Conservation (phyloP, 1,140 invertebrate species). For the Popillia japonica region DNA sequence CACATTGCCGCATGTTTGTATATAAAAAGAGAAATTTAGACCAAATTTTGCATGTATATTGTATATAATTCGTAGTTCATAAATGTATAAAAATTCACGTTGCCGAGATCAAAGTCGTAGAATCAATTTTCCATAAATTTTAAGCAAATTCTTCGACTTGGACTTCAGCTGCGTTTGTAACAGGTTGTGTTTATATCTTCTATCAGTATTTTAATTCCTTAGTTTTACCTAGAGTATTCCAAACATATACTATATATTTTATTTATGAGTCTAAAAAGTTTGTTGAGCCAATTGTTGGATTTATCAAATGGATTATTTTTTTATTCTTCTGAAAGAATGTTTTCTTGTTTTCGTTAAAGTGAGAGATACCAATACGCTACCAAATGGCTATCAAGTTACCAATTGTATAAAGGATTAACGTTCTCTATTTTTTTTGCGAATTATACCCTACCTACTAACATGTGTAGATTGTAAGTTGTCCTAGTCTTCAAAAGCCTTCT, state of each 20-base stretch:
- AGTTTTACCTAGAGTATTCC: conserved; percentile 27
- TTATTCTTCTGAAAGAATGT: conserved; percentile 9
- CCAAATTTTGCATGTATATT: conserved; percentile 22
- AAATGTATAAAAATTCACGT: conserved; percentile 22
- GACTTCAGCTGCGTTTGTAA: background rate
- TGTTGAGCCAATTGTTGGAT: conserved; percentile 30
- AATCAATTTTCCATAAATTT: background rate
- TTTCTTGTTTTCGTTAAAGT: conserved; percentile 1
- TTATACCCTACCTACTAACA: conserved; percentile 34
- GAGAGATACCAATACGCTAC: conserved; percentile 26
- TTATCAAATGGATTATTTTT: conserved; percentile 27
- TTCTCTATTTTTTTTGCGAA: conserved; percentile 4
- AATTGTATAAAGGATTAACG: conserved; percentile 28
- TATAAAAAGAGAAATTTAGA: conserved; percentile 27
- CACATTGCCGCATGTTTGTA: conserved; percentile 33
- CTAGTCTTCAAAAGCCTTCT: conserved; percentile 55
- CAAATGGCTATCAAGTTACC: conserved; percentile 36
- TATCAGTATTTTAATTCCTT: conserved; percentile 33
- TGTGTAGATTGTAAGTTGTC: conserved; percentile 51
- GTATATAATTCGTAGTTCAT: conserved; percentile 19
- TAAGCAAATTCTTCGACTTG: background rate
- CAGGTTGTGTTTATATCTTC: conserved; percentile 28
- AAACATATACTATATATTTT: background rate
- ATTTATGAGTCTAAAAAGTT: conserved; percentile 12
- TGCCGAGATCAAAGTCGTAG: conserved; percentile 8